These are phyloP conservation scores for Colossoma macropomum DNA, from an alignment of 2,113 vertebrate species.

Conservation along the genomic window DNA sequence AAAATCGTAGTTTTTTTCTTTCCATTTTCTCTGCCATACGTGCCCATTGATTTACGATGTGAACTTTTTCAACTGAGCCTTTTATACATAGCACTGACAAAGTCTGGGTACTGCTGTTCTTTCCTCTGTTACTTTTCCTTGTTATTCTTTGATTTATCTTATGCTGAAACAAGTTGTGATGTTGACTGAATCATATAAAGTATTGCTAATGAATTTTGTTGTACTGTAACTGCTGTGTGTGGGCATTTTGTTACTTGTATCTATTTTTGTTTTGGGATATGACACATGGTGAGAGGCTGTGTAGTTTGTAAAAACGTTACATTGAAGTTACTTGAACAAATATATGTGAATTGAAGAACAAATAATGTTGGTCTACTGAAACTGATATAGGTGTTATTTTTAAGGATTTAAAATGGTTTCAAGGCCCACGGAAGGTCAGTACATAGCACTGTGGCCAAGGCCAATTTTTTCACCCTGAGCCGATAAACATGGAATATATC, in stretches of 20 bases:
- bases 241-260: not conserved
- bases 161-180: not conserved
- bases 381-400: not conserved
- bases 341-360: not conserved
- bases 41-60: not conserved
- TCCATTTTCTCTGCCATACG: not conserved
- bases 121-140: conserved; percentile 43
- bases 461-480: not conserved
- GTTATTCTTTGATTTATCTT: conserved; percentile 21
- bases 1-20: not conserved
- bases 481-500: not conserved
- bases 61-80: not conserved
- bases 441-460: too few relatives aligned
- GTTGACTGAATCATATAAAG: not conserved
- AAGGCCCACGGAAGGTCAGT: too few relatives aligned
- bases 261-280: not conserved
- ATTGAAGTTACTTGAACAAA: not conserved
- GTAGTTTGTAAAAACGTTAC: not conserved
- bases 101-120: conserved; percentile 10
- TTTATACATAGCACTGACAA: conserved; percentile 6
- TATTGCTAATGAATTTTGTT: conserved; percentile 18
- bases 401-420: not conserved
- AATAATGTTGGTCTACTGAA: not conserved
- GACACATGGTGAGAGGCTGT: not conserved
- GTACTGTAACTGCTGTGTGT: not conserved